These are phyloP conservation scores for Parauchenoglanis punctatus DNA, from an alignment of 2,797 vertebrate genomes.

Conservation along the genomic window DNA sequence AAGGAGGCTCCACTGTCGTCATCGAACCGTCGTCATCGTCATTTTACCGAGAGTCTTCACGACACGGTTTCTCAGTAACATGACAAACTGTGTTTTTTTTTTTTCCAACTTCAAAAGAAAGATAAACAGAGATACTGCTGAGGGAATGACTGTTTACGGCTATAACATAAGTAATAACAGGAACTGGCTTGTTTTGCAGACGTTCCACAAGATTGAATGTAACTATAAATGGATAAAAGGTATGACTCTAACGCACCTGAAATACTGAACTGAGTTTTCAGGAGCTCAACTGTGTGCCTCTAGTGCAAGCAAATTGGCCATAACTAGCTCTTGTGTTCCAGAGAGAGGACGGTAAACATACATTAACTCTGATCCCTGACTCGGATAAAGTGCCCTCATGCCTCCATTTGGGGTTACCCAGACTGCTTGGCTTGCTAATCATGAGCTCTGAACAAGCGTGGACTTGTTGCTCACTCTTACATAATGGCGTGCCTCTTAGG, in stretches of 20 bases:
- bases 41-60: neutral
- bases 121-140: neutral
- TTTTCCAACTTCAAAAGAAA: neutral
- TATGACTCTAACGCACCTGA: conserved; percentile 2
- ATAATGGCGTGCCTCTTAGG: neutral
- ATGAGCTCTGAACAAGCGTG: neutral
- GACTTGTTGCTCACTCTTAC: neutral
- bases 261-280: neutral
- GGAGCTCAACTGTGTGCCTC: neutral
- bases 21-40: neutral
- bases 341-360: neutral
- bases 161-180: neutral
- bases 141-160: conserved; percentile 11
- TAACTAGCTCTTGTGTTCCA: neutral
- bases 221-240: conserved; percentile 12
- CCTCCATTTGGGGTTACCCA: conserved; percentile 6
- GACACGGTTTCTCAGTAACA: neutral
- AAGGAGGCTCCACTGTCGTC: neutral
- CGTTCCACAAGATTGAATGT: neutral
- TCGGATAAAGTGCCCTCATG: neutral
- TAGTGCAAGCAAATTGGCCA: neutral
- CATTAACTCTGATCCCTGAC: conserved; percentile 21
- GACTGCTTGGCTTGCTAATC: conserved; percentile 24
- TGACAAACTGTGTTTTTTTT: neutral
- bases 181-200: neutral